phyloP scores from a whole-genome alignment of 2,888 invertebrate genomes.

The Chrysolina haemoptera region DNA sequence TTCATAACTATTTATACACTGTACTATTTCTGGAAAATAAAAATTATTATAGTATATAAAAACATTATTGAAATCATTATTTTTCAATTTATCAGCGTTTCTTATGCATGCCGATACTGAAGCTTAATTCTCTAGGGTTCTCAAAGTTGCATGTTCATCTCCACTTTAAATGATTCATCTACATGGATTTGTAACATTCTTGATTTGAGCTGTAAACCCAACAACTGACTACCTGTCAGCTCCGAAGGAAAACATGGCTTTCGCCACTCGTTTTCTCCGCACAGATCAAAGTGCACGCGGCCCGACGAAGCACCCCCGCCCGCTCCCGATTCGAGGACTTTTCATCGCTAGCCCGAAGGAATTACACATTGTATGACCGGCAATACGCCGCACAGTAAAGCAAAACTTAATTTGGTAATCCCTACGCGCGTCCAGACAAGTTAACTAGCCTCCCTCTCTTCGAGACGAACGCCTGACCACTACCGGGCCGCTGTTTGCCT shows the following conservation, averaged over 20 bases:
- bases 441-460: constrained; percentile 17
- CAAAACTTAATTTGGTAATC: constrained; percentile 68
- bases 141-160: no score
- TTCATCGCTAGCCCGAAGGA: constrained; percentile 22
- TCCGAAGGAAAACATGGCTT: not conserved
- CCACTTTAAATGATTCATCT: no score
- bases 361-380: constrained; percentile 16
- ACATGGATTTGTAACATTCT: no score
- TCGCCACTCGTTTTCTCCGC: not conserved
- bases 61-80: no score
- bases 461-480: constrained; percentile 37
- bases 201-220: no score
- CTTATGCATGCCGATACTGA: no score
- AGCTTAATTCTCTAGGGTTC: no score
- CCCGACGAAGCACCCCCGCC: not conserved
- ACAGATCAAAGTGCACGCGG: constrained; percentile 4
- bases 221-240: not conserved
- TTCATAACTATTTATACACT: no score
- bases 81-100: no score
- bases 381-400: constrained; percentile 58
- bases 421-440: constrained; percentile 51
- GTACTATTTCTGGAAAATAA: no score
- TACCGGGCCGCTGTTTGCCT: constrained; percentile 60
- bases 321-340: constrained; percentile 5
- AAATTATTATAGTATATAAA: no score